Conservation (phyloP, 2,797 vertebrate species). For the Cyprinodon diabolis region DNA sequence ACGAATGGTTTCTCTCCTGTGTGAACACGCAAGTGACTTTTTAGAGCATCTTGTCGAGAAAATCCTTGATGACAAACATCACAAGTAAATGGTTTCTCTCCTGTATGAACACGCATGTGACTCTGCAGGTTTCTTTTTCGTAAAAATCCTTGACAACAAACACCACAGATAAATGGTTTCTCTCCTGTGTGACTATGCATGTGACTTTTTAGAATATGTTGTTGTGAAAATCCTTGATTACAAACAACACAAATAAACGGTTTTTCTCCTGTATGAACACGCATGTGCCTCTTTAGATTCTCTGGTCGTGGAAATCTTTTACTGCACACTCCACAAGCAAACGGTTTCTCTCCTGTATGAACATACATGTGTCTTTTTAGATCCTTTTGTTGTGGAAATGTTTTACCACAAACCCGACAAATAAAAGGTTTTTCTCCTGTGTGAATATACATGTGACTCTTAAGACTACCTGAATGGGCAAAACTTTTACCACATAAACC, state of each 20-base stretch:
- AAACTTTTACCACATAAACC: not conserved
- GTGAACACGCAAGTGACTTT: constrained; percentile 3
- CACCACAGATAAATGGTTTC: constrained; percentile 14
- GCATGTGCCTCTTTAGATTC: not conserved
- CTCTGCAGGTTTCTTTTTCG: too few relatives aligned
- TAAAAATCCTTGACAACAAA: not conserved
- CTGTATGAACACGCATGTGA: too few relatives aligned
- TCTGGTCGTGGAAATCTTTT: not conserved
- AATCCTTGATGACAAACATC: not conserved
- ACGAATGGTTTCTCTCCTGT: not conserved
- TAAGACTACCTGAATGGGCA: not conserved
- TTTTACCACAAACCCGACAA: not conserved
- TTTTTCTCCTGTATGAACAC: not conserved
- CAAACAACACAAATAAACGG: constrained; percentile 12
- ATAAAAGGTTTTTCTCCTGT: not conserved
- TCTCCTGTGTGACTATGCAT: constrained; percentile 17
- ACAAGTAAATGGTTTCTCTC: too few relatives aligned
- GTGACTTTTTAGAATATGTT: constrained; percentile 4
- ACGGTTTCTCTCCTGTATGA: not conserved
- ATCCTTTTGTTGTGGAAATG: not conserved
- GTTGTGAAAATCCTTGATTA: constrained; percentile 10
- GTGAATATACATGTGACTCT: not conserved
- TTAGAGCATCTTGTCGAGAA: not conserved
- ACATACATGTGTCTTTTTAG: not conserved
- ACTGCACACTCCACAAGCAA: not conserved